These are phyloP conservation scores for Nomada lathburiana DNA, from an alignment of 2,888 invertebrate species.

Conservation along the genomic window DNA sequence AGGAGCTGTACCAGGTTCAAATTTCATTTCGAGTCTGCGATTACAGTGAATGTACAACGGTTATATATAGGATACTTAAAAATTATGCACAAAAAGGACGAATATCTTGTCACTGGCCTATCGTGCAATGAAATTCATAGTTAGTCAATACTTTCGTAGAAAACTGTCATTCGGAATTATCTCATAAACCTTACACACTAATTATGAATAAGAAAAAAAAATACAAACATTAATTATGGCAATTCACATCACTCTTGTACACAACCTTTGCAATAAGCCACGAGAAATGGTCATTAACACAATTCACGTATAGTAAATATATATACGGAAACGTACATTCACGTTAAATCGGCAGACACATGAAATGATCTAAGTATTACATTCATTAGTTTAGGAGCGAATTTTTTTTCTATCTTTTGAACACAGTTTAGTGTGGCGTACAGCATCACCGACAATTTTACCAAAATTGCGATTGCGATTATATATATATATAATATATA, in stretches of 20 bases:
- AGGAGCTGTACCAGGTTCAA: conserved; percentile 75
- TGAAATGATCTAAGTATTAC: conserved; percentile 75
- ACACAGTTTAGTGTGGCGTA: conserved; percentile 84
- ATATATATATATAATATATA: too few species aligned
- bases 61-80: conserved; percentile 24
- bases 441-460: conserved; percentile 80
- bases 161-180: conserved; percentile 23
- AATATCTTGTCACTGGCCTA: conserved; percentile 17
- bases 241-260: conserved; percentile 36
- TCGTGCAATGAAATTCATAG: conserved; percentile 37
- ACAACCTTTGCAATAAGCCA: conserved; percentile 26
- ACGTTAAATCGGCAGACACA: conserved; percentile 75
- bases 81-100: conserved; percentile 40
- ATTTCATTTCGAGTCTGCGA: conserved; percentile 70
- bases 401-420: conserved; percentile 78
- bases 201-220: conserved; percentile 16
- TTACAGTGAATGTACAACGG: conserved; percentile 67
- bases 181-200: conserved; percentile 23
- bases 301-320: conserved; percentile 34
- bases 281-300: conserved; percentile 27
- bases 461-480: conserved; percentile 64
- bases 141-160: conserved; percentile 31
- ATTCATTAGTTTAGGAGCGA: conserved; percentile 74
- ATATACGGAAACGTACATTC: conserved; percentile 71
- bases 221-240: conserved; percentile 33